A percentile compares a stretch with the other conserved stretches of the same genome.
phyloP scores from a whole-genome alignment of 2,888 invertebrate genomes.

The Macrosiphum euphorbiae region DNA sequence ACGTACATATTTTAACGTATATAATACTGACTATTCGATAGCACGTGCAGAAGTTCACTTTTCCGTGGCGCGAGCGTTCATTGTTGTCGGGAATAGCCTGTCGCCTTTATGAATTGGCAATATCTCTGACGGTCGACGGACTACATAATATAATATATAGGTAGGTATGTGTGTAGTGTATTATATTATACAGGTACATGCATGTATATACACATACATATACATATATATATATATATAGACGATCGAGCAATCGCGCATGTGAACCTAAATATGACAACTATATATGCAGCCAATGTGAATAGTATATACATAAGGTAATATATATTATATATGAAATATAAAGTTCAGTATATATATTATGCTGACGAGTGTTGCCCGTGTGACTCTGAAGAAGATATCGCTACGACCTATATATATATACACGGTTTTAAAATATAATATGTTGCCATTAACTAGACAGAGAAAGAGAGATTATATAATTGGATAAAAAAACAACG shows the following conservation, averaged over 20 bases:
- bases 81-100: slow-evolving; percentile 11
- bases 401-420: slow-evolving; percentile 27
- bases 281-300: background rate
- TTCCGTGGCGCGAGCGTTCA: background rate
- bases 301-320: background rate
- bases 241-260: background rate
- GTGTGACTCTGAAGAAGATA: slow-evolving; percentile 14
- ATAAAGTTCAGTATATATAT: background rate
- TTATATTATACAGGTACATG: background rate
- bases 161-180: background rate
- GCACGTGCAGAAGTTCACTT: slow-evolving; percentile 44
- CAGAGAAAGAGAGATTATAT: slow-evolving; percentile 16
- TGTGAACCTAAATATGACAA: background rate
- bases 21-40: background rate
- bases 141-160: background rate
- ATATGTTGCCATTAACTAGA: background rate
- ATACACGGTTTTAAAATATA: background rate
- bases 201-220: background rate
- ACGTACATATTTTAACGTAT: background rate
- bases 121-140: background rate
- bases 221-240: background rate
- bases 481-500: slow-evolving; percentile 27
- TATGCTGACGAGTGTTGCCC: background rate
- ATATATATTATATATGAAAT: background rate
- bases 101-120: slow-evolving; percentile 9